Base-by-base conservation (phyloP, 2,888 invertebrate species). In the Pandemis heparana region DNA sequence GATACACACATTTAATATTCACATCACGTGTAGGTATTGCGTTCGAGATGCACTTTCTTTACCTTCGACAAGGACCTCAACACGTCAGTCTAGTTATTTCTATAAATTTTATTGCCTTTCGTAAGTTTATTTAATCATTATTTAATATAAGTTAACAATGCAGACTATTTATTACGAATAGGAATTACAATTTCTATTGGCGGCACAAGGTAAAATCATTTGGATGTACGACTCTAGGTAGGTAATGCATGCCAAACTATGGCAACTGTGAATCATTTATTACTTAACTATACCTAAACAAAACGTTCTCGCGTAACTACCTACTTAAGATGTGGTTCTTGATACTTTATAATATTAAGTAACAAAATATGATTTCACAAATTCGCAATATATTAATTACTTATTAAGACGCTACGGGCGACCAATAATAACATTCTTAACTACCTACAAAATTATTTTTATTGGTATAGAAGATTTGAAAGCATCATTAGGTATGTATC, bases 101-200 rank as follows among this genome's bases (percentile, higher is more conserved):
- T 63, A 63, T 3, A 43, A 43, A n/a, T 51, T 69, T 51, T 73
- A 73, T 69, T 73, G 68, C 73, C 63, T 59, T 69, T 68, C 68
- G 59, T 69, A 68, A 63, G 48, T 68, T 68, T 63, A 16, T 72
- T 62, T 66, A 53, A 60, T 61, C 16, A 67, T 46, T 63, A 67
- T 32, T 60, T 51, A 46, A 51, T 66, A 51, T 66, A 32, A 64
- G 64, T 60, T 48, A 60, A 65, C 65, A 71, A 62, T 51, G 60
- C 32, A 65, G 64, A 56, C 64, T 38, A 64, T 14, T 39, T 38
- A 64, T 14, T 39, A 51, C 3, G 59, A n/a, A 48, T 48, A n/a
- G 8, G 18, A 53, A 53, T 16, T 51, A 51, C n/a, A 14, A 38
- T 53, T 70, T 41, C 14, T 32, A 1, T n/a, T 23, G n/a, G 38